Conservation (phyloP, 2,888 invertebrate genomes). For the Drosophila mulleri region DNA sequence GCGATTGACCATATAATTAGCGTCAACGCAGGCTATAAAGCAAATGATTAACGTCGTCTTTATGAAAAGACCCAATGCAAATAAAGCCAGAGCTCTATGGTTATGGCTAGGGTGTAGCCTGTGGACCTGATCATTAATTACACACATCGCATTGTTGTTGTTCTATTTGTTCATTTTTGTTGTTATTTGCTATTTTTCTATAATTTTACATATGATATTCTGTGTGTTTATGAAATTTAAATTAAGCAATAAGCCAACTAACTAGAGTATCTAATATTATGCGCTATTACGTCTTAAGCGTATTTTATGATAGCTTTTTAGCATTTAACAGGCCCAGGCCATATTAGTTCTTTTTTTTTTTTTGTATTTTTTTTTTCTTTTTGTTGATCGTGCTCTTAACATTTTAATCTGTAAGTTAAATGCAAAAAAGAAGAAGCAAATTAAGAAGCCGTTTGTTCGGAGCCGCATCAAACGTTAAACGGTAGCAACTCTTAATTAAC, state of each 20-base stretch:
- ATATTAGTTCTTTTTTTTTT: not conserved
- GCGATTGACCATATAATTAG: constrained; percentile 63
- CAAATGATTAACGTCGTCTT: constrained; percentile 69
- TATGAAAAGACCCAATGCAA: constrained; percentile 57
- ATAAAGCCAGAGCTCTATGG: constrained; percentile 36
- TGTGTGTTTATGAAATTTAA: constrained; percentile 72
- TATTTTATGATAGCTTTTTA: constrained; percentile 64
- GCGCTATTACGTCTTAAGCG: constrained; percentile 72
- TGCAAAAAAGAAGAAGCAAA: constrained; percentile 51
- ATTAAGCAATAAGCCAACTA: constrained; percentile 79
- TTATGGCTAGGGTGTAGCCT: constrained; percentile 17
- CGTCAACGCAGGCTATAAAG: constrained; percentile 58
- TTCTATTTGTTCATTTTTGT: constrained; percentile 26
- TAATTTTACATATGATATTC: constrained; percentile 64
- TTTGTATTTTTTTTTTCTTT: not conserved
- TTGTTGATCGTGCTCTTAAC: constrained; percentile 51
- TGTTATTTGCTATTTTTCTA: constrained; percentile 62
- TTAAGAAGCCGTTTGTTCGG: constrained; percentile 63
- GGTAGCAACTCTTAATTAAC: constrained; percentile 66
- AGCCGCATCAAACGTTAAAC: constrained; percentile 56
- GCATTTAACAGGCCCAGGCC: constrained; percentile 35
- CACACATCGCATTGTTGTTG: constrained; percentile 28
- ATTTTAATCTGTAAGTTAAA: constrained; percentile 66
- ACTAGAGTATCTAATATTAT: constrained; percentile 75
- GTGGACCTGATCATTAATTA: constrained; percentile 52